These are phyloP conservation scores for Drosophila sproati DNA, from an alignment of 1,140 invertebrate species.

Conservation along the genomic window DNA sequence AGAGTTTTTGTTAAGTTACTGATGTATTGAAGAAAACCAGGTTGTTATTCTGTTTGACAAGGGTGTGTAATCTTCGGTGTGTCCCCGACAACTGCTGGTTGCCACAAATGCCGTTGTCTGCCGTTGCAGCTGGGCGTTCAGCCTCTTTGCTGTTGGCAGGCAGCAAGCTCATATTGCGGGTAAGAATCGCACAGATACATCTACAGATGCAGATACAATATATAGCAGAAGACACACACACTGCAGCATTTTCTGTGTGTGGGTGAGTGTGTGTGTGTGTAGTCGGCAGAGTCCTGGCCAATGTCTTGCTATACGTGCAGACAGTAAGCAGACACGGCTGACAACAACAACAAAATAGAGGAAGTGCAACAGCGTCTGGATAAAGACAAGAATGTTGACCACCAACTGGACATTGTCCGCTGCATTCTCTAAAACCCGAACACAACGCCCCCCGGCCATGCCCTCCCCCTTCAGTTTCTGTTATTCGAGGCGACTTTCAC, in stretches of 20 bases:
- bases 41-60: neutral
- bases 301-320: conserved; percentile 24
- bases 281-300: neutral
- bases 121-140: neutral
- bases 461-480: neutral
- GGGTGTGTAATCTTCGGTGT: neutral
- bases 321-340: conserved; percentile 67
- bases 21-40: too few species aligned
- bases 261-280: neutral
- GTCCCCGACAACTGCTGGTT: neutral
- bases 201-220: neutral
- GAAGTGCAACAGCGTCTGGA: neutral
- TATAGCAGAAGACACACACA: neutral
- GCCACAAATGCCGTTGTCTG: neutral
- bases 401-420: conserved; percentile 21
- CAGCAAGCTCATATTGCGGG: conserved; percentile 1
- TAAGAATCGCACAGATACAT: neutral
- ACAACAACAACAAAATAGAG: conserved; percentile 44
- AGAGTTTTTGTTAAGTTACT: too few species aligned
- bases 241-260: neutral
- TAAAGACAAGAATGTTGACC: conserved; percentile 11
- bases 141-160: conserved; percentile 20
- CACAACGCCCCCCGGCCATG: neutral
- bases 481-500: conserved; percentile 12
- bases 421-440: neutral